Evolutionary conservation across 1,140 invertebrate genomes (phyloP).

Genomic region (Zelostemma sp.): DNA sequence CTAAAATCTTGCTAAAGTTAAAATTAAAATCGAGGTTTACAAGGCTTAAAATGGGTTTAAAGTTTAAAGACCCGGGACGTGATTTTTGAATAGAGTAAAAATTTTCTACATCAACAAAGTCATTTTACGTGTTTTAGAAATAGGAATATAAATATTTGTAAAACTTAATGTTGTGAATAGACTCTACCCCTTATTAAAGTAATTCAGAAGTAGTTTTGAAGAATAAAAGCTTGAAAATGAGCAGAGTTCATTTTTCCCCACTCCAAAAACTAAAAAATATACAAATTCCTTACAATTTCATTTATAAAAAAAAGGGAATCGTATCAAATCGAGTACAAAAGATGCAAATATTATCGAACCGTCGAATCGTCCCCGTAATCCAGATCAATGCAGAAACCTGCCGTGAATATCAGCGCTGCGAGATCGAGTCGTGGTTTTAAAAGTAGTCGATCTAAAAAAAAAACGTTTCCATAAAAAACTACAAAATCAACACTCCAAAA

Average conservation of each 20-base stretch:
- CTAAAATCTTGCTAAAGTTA: too few relatives aligned
- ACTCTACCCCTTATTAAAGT: too few relatives aligned
- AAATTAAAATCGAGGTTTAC: too few relatives aligned
- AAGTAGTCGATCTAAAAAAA: conserved; percentile 33
- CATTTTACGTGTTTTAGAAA: neutral
- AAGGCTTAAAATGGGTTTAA: too few relatives aligned
- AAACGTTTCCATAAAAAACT: conserved; percentile 12
- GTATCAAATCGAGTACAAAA: too few relatives aligned
- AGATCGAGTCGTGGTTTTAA: conserved; percentile 21
- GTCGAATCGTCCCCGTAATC: too few relatives aligned
- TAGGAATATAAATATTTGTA: neutral
- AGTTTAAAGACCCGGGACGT: too few relatives aligned
- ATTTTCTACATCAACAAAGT: neutral
- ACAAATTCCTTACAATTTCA: neutral
- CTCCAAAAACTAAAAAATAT: too few relatives aligned
- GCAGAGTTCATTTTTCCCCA: neutral
- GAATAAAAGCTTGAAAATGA: neutral
- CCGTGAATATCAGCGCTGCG: conserved; percentile 32
- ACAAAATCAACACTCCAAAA: neutral
- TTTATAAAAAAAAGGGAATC: neutral
- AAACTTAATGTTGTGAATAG: neutral
- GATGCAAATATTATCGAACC: too few relatives aligned
- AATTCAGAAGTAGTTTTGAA: neutral
- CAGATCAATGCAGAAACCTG: neutral
- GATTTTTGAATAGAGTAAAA: neutral